Conservation (phyloP, 2,797 vertebrate species). For the Lepus townsendii region DNA sequence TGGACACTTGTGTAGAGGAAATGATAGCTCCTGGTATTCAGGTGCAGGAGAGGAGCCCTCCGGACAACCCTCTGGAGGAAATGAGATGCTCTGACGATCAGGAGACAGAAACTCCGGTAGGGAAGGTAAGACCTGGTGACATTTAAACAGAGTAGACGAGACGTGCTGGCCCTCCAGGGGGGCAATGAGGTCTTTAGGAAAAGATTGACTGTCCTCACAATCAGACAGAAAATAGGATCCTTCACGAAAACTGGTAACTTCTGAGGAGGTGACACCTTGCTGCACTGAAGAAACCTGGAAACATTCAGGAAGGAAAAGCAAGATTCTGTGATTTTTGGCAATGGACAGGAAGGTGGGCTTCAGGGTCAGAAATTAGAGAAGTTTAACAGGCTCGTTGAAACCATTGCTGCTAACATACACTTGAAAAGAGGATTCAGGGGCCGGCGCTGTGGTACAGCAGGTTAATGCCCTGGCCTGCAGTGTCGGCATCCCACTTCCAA, state of each 20-base stretch:
- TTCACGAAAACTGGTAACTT: not conserved
- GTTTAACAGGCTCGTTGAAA: not conserved
- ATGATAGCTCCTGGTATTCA: not conserved
- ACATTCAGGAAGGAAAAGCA: not conserved
- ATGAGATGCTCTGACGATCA: no score
- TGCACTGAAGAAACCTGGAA: not conserved
- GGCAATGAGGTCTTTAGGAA: no score
- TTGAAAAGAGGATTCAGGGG: not conserved
- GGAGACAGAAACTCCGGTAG: not conserved
- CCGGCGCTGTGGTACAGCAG: no score
- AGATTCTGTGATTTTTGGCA: not conserved
- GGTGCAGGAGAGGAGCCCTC: not conserved
- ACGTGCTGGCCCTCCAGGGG: not conserved
- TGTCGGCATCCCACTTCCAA: no score
- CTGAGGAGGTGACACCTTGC: not conserved
- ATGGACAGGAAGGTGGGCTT: not conserved
- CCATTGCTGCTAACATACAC: not conserved
- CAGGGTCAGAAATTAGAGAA: not conserved
- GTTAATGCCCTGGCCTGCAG: no score
- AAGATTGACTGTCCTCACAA: not conserved
- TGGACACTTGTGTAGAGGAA: not conserved
- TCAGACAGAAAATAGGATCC: not conserved
- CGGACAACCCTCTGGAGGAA: not conserved
- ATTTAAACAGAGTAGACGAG: not conserved
- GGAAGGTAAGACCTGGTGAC: not conserved